Conservation (phyloP, 1,140 invertebrate species). For the Ceratoteleas bidentatus region DNA sequence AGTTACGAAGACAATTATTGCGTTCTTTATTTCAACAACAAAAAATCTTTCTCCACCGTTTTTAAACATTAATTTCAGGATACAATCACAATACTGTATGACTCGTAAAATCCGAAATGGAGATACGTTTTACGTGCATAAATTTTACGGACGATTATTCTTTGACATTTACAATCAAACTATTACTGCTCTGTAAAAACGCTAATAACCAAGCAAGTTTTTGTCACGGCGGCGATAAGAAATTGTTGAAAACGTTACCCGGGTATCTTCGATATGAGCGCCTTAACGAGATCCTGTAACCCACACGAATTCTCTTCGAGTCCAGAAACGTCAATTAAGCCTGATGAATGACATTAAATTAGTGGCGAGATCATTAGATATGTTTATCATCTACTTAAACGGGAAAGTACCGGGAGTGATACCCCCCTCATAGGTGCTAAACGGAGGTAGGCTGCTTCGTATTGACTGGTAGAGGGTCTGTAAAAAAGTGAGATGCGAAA, state of each 20-base stretch:
- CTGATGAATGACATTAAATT: conserved; percentile 65
- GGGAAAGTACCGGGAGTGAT: conserved; percentile 55
- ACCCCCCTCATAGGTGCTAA: conserved; percentile 64
- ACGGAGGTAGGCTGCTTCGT: conserved; percentile 58
- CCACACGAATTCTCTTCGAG: conserved; percentile 40
- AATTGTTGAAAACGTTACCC: conserved; percentile 34
- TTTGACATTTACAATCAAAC: too few relatives aligned
- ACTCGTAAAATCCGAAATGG: too few relatives aligned
- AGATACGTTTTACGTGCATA: too few relatives aligned
- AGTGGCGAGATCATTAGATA: conserved; percentile 64
- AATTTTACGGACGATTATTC: too few relatives aligned
- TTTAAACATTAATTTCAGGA: too few relatives aligned
- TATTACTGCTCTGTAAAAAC: too few relatives aligned
- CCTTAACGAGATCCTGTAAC: conserved; percentile 41
- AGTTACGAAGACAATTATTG: too few relatives aligned
- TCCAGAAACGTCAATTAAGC: conserved; percentile 62
- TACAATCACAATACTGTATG: too few relatives aligned
- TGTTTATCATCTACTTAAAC: conserved; percentile 67
- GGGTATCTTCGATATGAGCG: conserved; percentile 27
- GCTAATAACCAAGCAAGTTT: too few relatives aligned
- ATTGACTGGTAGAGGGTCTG: conserved; percentile 58
- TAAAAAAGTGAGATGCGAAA: conserved; percentile 75
- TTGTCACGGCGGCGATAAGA: conserved; percentile 1
- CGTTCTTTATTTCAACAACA: too few relatives aligned
- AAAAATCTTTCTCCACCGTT: too few relatives aligned